These are phyloP conservation scores for Pterostichus niger DNA, from an alignment of 2,888 invertebrate species.

Conservation along the genomic window DNA sequence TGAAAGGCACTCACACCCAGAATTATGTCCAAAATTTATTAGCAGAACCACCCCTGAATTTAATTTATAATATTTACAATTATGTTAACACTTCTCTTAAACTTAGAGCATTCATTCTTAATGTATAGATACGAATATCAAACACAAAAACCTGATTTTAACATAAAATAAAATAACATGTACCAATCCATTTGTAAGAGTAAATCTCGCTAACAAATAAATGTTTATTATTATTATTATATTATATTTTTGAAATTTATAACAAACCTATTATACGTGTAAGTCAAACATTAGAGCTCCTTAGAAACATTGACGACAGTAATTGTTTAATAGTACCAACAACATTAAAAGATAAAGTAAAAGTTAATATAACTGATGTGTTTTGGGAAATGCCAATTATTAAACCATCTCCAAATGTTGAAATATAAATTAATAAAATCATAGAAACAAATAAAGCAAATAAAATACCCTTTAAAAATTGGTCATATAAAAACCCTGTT, in stretches of 20 bases:
- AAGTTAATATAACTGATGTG: neutral
- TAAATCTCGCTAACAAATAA: too few species aligned
- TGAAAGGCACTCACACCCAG: too few species aligned
- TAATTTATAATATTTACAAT: too few species aligned
- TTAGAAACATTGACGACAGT: neutral
- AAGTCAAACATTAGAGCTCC: neutral
- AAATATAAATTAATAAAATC: conserved; percentile 5
- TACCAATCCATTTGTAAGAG: too few species aligned
- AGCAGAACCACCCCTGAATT: too few species aligned
- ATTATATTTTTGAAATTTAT: neutral
- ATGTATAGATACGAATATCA: too few species aligned
- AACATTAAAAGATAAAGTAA: neutral
- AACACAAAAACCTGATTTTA: too few species aligned
- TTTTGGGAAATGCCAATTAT: conserved; percentile 5
- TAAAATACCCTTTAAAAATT: neutral
- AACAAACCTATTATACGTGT: conserved; percentile 10
- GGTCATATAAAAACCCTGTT: neutral
- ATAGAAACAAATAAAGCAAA: neutral
- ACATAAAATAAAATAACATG: too few species aligned
- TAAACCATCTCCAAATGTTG: neutral
- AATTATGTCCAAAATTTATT: too few species aligned
- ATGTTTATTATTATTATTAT: too few species aligned
- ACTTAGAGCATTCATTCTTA: too few species aligned
- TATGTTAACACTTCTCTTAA: too few species aligned
- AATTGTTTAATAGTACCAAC: conserved; percentile 12